Evolutionary conservation across 2,888 invertebrate genomes (phyloP).

Genomic region (Tenthredo notha): DNA sequence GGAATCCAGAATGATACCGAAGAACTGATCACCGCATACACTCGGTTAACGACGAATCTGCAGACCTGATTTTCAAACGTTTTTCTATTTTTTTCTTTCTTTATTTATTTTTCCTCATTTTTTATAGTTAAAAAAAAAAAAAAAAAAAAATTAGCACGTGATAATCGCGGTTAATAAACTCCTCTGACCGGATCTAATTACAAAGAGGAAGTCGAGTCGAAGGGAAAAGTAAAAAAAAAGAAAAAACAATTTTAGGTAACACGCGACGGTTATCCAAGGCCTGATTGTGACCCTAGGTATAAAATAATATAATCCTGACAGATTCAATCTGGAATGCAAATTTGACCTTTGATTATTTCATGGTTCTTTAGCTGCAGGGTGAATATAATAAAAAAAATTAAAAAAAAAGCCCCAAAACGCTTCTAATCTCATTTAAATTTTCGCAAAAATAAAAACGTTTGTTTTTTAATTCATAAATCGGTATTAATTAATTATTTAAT

Average conservation of each 20-base stretch:
- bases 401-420: neutral
- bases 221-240: neutral
- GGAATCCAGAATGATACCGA: slow-evolving; percentile 97
- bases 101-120: too few species aligned
- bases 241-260: neutral
- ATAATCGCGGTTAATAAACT: neutral
- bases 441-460: neutral
- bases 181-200: neutral
- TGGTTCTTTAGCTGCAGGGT: neutral
- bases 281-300: neutral
- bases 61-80: slow-evolving; percentile 79
- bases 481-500: too few species aligned
- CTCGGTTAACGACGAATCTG: slow-evolving; percentile 90
- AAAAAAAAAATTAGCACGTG: neutral
- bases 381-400: neutral
- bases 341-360: slow-evolving; percentile 24
- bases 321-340: slow-evolving; percentile 8
- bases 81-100: neutral
- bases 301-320: neutral
- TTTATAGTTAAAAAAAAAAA: too few species aligned
- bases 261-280: neutral
- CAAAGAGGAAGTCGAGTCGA: neutral
- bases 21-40: slow-evolving; percentile 93
- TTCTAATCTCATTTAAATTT: neutral
- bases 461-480: too few species aligned